A percentile compares a stretch with the other conserved stretches of the same genome.
Evolutionary conservation across 2,113 vertebrate species (phyloP).

Genomic region (Aviceda subcristata): DNA sequence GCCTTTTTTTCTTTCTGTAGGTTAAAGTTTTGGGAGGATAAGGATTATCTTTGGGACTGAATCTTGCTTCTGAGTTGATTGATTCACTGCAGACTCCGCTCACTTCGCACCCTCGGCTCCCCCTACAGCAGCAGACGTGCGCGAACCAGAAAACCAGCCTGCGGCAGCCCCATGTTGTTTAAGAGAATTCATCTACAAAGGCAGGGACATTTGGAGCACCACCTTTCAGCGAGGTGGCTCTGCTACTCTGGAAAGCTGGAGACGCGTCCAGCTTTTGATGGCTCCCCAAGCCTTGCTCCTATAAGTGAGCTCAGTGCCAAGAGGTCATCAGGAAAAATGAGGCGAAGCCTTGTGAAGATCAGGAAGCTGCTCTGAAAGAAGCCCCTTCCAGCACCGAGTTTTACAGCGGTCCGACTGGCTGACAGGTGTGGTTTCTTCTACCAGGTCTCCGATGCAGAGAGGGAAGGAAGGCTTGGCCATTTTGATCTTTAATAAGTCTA

Average conservation of each 20-base stretch:
- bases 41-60: neutral
- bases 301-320: neutral
- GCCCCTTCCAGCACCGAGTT: neutral
- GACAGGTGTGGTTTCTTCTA: neutral
- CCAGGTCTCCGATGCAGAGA: neutral
- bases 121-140: rapidly evolving
- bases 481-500: neutral
- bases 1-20: neutral
- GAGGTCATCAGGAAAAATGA: neutral
- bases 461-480: neutral
- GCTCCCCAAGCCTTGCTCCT: neutral
- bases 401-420: neutral
- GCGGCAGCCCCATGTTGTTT: neutral
- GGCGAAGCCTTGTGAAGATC: neutral
- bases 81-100: neutral
- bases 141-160: neutral
- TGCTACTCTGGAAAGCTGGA: neutral
- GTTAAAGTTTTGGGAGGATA: neutral
- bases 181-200: neutral
- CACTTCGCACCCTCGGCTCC: neutral
- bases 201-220: neutral
- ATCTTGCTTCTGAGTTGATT: neutral
- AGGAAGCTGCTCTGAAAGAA: neutral
- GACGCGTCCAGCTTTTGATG: neutral
- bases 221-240: neutral